phyloP scores from a whole-genome alignment of 1,140 invertebrate genomes.

The Lasioglossum albipes region DNA sequence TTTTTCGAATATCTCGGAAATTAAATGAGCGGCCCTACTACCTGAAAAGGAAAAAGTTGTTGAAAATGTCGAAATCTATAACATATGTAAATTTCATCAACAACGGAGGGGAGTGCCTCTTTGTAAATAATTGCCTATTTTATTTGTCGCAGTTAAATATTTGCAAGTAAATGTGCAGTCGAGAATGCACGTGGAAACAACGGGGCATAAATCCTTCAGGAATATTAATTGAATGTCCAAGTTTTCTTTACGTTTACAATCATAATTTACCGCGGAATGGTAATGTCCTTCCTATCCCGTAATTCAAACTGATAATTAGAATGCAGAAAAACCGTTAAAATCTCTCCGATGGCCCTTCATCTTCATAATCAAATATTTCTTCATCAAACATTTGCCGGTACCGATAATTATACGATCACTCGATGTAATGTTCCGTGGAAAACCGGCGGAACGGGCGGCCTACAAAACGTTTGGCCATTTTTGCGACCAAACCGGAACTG shows the following conservation, averaged over 20 bases:
- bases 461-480: no score
- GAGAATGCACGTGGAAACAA: neutral
- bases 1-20: no score
- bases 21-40: no score
- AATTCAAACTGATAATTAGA: neutral
- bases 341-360: neutral
- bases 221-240: neutral
- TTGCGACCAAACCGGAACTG: no score
- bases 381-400: neutral
- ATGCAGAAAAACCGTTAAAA: neutral
- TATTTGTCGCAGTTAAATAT: neutral
- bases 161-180: neutral
- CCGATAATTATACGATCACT: neutral
- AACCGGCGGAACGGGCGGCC: no score
- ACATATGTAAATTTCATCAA: no score
- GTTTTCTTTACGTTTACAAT: neutral
- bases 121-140: no score
- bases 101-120: no score
- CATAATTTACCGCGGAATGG: neutral
- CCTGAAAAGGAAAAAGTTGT: no score
- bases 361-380: constrained; percentile 4
- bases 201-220: neutral
- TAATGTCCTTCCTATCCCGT: neutral
- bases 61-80: no score
- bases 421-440: neutral